These are phyloP conservation scores for Lysandra bellargus DNA, from an alignment of 2,888 invertebrate species.

Conservation along the genomic window DNA sequence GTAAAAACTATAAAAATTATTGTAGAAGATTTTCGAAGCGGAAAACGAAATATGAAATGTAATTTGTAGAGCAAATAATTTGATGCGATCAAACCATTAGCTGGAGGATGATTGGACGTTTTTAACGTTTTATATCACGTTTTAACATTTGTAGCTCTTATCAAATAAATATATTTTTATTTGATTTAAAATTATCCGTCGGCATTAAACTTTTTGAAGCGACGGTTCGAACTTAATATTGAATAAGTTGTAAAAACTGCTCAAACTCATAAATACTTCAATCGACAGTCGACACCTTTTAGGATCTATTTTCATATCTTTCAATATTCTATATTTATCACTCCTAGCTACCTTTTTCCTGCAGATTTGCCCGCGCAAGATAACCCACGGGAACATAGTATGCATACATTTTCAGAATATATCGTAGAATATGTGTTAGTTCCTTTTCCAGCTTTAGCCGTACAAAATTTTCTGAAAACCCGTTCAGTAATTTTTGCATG, in stretches of 20 bases:
- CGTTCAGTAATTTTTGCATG: too few relatives aligned
- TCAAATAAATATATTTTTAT: not conserved
- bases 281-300: too few relatives aligned
- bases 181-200: not conserved
- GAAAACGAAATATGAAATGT: constrained; percentile 1
- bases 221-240: not conserved
- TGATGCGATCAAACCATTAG: not conserved
- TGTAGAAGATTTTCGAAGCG: not conserved
- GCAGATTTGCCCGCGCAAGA: too few relatives aligned
- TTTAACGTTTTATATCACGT: not conserved
- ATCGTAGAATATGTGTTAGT: too few relatives aligned
- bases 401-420: too few relatives aligned
- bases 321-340: too few relatives aligned
- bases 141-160: not conserved
- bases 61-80: constrained; percentile 3
- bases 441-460: too few relatives aligned
- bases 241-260: not conserved
- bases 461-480: too few relatives aligned
- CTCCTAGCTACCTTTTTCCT: too few relatives aligned
- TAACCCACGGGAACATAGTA: too few relatives aligned
- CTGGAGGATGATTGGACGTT: not conserved
- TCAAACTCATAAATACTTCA: not conserved
- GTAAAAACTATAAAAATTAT: not conserved
- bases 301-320: too few relatives aligned
- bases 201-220: too few relatives aligned